phyloP scores from a whole-genome alignment of 1,140 invertebrate genomes.

The Pinna nobilis region DNA sequence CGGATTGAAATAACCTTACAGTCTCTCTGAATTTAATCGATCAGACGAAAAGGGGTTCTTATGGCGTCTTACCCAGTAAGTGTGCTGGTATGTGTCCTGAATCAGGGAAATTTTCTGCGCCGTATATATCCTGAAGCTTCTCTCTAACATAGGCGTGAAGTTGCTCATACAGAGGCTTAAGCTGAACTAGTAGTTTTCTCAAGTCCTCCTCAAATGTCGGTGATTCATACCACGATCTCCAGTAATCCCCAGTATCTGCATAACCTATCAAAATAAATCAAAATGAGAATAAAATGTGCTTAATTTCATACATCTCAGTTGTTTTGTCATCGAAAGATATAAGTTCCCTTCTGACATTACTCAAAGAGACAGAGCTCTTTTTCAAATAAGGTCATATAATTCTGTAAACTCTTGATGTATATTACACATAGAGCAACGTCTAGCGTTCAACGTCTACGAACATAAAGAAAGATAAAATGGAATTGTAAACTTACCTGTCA shows the following conservation, averaged over 20 bases:
- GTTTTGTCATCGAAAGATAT: too few species aligned
- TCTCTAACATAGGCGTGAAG: constrained; percentile 92
- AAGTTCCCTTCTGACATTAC: too few species aligned
- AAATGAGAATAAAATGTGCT: neutral
- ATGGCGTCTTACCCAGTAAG: constrained; percentile 78
- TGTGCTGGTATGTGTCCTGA: constrained; percentile 71
- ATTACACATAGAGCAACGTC: too few species aligned
- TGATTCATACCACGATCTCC: constrained; percentile 70
- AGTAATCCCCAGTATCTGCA: constrained; percentile 82
- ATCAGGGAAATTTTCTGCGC: constrained; percentile 48
- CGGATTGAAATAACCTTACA: neutral
- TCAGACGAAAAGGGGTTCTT: too few species aligned
- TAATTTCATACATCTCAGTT: too few species aligned
- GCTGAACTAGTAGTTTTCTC: constrained; percentile 87
- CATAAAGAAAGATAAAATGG: too few species aligned
- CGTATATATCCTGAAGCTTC: constrained; percentile 82
- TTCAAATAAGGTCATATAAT: too few species aligned
- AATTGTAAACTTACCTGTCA: too few species aligned
- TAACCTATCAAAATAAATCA: constrained; percentile 49
- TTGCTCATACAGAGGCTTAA: constrained; percentile 91
- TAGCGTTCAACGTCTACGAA: too few species aligned
- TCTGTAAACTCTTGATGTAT: too few species aligned
- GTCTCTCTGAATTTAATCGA: neutral
- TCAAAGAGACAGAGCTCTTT: too few species aligned
- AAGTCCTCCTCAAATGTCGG: constrained; percentile 77